Base-by-base conservation (phyloP, 2,888 invertebrate species). In the Pristionchus exspectatus region DNA sequence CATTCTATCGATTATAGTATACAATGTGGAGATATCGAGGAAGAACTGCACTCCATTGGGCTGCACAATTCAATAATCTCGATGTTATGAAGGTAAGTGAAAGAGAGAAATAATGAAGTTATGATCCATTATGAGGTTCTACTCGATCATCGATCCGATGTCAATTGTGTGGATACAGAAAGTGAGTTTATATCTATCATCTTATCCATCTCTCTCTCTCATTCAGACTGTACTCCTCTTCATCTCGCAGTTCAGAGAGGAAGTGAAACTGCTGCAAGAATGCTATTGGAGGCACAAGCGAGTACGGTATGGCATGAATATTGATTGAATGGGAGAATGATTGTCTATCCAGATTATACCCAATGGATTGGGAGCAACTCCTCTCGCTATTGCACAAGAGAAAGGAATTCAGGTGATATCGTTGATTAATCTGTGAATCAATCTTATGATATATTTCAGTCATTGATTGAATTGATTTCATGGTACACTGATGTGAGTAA, bases 11-110 rank as follows among this genome's bases (percentile, higher is more conserved):
- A 63, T 86, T 86, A 38, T 24, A 86, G 86, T 30, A 27, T 10
- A 44, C 86, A 16, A 86, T 86, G 86, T 86, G 86, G 86, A 54
- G 66, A 16, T 86, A 86, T 44, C 63, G 86, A 27, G 86, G 86
- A n/a, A 33, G 86, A 9, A 30, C 66, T 7, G 21, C 86, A 16
- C 86, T 86, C 86, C 86, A 86, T 44, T 86, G 86, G 86, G 86
- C 86, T 5, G 86, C 86, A 24, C 86, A 24, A 18, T 86, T 86
- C 86, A 66, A 86, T 24, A 86, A 86, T 44, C 38, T 38, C 44
- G 86, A 63, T 38, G 86, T 86, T n/a, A 86, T 86, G 86, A 63
- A 86, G 86, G 86, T 85, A 0, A 18, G 24, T 44, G 2, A 14
- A 9, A 56, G 54, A 50, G 7, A 56, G 44, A 38, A 72, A 27